Base-by-base conservation (phyloP, 2,888 invertebrate species). In the Odontocerum albicorne region DNA sequence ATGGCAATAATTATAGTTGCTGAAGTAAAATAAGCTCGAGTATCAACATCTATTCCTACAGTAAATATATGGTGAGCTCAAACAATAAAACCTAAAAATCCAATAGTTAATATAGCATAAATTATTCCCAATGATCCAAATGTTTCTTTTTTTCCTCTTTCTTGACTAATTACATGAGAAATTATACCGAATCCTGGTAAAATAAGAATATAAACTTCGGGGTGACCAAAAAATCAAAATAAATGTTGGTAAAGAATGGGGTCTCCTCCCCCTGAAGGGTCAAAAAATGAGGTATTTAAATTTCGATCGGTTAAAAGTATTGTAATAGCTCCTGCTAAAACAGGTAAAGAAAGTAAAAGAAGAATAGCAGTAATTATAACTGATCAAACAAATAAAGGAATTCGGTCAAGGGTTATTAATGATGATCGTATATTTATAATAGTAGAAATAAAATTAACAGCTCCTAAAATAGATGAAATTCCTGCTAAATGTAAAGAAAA, bases 191-290 rank as follows among this genome's bases (percentile, higher is more conserved):
- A 90, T 71, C 86, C 89, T 0, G 89, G 89, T 65, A 90, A 67
- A 85, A 90, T 90, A 77, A 90, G 73, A 87, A 90, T 89, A 74
- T 91, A 92, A 60, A 91, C 89, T 83, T 91, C 90, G 7, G 90
- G 90, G 51, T 91, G 90, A 0, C 90, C 90, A 82, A 91, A 92
- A 76, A 91, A 91, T 84, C 90, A 91, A 75, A 92, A 90, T 80
- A 90, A 74, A 70, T 91, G 89, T 82, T 90, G 88, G 49, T 87
- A 90, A 63, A 91, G 64, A 73, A 91, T 83, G 2, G 89, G 90
- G 51, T 91, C 90, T 49, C 90, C 91, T 20, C 90, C 90, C 57
- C 88, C 89, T 0, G 82, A 79, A 0, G 88, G 88, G 27, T 90
- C 88, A 81, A 90, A 91, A 72, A 91, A 91, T 1, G 86, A 83